Evolutionary conservation across 1,140 invertebrate species (phyloP), one percentile per base, ranked within the genome.

Genomic region (Megalonaias nervosa): DNA sequence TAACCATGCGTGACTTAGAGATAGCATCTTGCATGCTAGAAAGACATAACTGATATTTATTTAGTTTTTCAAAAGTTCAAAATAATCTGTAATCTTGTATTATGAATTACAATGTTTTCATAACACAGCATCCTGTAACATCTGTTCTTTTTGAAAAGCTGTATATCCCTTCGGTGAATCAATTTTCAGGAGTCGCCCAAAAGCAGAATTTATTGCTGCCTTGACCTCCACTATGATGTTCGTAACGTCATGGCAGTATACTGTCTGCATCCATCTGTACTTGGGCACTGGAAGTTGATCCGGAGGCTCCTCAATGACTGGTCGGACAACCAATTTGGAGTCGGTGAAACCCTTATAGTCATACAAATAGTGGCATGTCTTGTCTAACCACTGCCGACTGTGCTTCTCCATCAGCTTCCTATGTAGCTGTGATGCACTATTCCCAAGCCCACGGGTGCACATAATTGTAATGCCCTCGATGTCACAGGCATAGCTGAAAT

Each of bases 91-190:
- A 38, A 38, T 38, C 4, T 38, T 38, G 38, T 38, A 38, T 5
- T 38, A 38, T 38, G 1, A 38, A 9, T 38, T 38, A 6, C 38
- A 38, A 38, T 38, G 4, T 38, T 5, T 38, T 38, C 38, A 38
- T 38, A 38, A 38, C 38, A 38, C 9, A 38, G 38, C 38, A 38
- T 5, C 9, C 2, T 38, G 4, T 38, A 38, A 38, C 5, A 38
- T 38, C 4, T 38, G 38, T 38, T 38, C 5, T 5, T 31, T 31
- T 38, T 9, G 1, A 9, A 38, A 9, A 3, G 38, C 38, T 38
- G 38, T 38, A 38, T 38, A 58, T 71, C 78, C 73, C 75, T 75
- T 80, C 4, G 78, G 75, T 12, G 78, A 80, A 65, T 80, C 78
- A 26, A 75, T 75, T 60, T 75, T 75, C 6, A 80, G 48, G 26